Evolutionary conservation across 1,140 invertebrate genomes (phyloP), one percentile per base, ranked within the genome.

Genomic region (Drosophila sturtevanti): DNA sequence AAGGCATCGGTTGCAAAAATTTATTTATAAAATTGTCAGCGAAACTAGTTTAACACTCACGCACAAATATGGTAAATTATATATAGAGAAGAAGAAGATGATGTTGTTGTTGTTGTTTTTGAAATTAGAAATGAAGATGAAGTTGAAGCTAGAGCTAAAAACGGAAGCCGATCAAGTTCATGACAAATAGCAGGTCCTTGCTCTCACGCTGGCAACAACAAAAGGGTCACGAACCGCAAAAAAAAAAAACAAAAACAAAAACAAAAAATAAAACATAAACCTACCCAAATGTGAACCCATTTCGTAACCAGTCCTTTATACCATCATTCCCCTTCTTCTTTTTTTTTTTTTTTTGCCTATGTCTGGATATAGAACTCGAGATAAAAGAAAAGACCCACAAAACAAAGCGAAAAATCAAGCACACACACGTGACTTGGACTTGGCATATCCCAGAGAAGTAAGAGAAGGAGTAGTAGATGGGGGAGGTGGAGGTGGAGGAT

Each of bases 331-430:
- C 66, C 56, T 48, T 55, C 18, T 55, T 55, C 63, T 55, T 67
- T 63, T 72, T 41, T 52, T 59, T 55, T 60, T 58, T 51, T 14
- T 52, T 59, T 56, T 68, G 41, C 60, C 51, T 48, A 37, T 52
- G 21, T 67, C 31, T 60, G 55, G 82, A 86, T 86, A 78, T 87
- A 86, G 82, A 89, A 68, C 63, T 16, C 21, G 18, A 72, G 84
- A 87, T 87, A 89, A 84, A 87, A 16, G 31, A 21, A 68, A 68
- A 55, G 27, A 31, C 27, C 69, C 41, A 66, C 73, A 37, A 67
- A 78, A 87, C 82, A 89, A 87, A 79, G 84, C 82, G 71, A 56
- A 70, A 21, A 87, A 82, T 89, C 82, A 89, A 87, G 82, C 85
- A 85, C 71, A 63, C 21, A 63, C 76, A 87, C 82, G 82, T 87